phyloP scores from a whole-genome alignment of 1,140 invertebrate species.

The Monochamus saltuarius region DNA sequence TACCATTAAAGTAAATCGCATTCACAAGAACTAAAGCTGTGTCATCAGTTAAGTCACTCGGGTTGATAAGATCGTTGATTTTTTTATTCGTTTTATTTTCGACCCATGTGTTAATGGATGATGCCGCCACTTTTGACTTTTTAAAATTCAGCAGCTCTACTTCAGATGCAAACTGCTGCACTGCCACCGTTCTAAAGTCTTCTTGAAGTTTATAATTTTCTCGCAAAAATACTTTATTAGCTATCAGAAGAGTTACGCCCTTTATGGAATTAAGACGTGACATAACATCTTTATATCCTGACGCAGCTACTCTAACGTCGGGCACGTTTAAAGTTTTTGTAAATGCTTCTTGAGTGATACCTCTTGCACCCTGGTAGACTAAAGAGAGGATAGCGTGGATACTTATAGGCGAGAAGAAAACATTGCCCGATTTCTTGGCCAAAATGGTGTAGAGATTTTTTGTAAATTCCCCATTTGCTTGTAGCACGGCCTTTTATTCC shows the following conservation, averaged over 20 bases:
- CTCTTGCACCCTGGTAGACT: conserved; percentile 57
- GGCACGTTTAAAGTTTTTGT: conserved; percentile 36
- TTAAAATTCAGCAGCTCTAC: conserved; percentile 60
- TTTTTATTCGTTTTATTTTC: conserved; percentile 70
- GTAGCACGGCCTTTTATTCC: conserved; percentile 27
- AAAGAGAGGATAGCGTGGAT: too few relatives aligned
- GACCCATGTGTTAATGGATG: conserved; percentile 71
- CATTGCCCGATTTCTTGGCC: too few relatives aligned
- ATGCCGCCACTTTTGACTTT: too few relatives aligned
- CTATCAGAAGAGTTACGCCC: too few relatives aligned
- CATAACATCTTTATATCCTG: too few relatives aligned
- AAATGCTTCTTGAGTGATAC: conserved; percentile 59
- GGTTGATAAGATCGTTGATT: conserved; percentile 67
- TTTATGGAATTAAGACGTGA: too few relatives aligned
- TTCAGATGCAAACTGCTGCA: conserved; percentile 52
- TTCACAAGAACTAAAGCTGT: conserved; percentile 74
- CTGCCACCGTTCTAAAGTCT: conserved; percentile 49
- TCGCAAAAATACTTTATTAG: too few relatives aligned
- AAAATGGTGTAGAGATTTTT: too few relatives aligned
- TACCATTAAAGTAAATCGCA: conserved; percentile 83
- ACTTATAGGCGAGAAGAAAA: too few relatives aligned
- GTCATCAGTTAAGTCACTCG: conserved; percentile 55
- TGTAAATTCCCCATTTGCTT: too few relatives aligned
- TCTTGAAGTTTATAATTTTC: conserved; percentile 53
- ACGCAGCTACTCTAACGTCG: too few relatives aligned